Conservation (phyloP, 1,140 invertebrate species). For the Monomorium pharaonis region DNA sequence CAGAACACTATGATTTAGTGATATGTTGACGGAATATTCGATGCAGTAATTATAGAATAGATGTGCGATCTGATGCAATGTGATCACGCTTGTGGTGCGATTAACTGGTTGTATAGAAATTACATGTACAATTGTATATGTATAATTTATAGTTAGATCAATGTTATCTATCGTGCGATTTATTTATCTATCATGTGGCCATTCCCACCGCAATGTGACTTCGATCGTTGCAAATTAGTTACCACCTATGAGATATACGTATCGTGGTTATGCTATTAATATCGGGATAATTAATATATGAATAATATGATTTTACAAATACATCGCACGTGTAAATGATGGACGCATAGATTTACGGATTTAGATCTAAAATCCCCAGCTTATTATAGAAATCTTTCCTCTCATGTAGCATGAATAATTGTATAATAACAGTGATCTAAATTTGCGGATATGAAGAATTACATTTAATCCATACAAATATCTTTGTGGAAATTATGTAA, state of each 20-base stretch:
- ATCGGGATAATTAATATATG: constrained; percentile 54
- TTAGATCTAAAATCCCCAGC: background rate
- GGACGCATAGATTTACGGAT: background rate
- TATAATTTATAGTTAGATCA: constrained; percentile 56
- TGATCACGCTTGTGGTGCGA: constrained; percentile 42
- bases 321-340: background rate
- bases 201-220: constrained; percentile 42
- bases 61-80: constrained; percentile 30
- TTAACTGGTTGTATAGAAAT: constrained; percentile 55
- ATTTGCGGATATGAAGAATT: background rate
- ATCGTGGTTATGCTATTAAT: constrained; percentile 46
- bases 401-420: background rate
- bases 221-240: constrained; percentile 48
- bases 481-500: background rate
- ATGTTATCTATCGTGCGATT: constrained; percentile 49
- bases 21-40: constrained; percentile 52
- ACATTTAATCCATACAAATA: background rate
- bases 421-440: background rate
- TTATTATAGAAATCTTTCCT: constrained; percentile 13
- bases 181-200: constrained; percentile 27
- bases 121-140: constrained; percentile 4
- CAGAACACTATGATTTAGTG: constrained; percentile 10
- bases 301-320: constrained; percentile 44
- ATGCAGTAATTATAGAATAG: constrained; percentile 47
- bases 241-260: constrained; percentile 12